Conservation (phyloP, 1,140 invertebrate species). For the Globodera ellingtonae region DNA sequence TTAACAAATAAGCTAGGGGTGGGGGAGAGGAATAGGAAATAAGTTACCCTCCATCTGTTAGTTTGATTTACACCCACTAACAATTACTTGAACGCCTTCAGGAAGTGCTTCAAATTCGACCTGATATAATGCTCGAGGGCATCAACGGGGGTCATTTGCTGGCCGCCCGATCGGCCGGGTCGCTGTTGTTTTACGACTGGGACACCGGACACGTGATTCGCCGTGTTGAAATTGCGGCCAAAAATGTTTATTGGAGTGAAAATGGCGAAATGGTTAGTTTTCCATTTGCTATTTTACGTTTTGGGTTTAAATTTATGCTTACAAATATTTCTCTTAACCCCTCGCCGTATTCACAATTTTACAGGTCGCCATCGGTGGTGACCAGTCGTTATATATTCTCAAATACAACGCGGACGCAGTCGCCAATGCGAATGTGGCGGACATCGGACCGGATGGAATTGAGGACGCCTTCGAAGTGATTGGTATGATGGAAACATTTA, state of each 20-base stretch:
- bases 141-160: conserved; percentile 94
- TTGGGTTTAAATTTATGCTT: no score
- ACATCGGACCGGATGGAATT: conserved; percentile 86
- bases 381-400: conserved; percentile 93
- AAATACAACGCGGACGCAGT: conserved; percentile 79
- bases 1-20: no score
- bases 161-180: conserved; percentile 88
- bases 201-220: conserved; percentile 86
- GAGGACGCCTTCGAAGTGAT: conserved; percentile 92
- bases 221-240: conserved; percentile 91
- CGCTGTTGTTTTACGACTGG: conserved; percentile 96
- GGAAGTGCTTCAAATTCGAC: conserved; percentile 51
- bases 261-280: conserved; percentile 77
- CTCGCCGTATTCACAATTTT: no score
- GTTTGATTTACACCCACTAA: background rate
- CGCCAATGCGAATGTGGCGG: conserved; percentile 75
- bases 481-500: conserved; percentile 36
- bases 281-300: background rate
- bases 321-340: no score
- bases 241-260: conserved; percentile 93
- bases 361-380: conserved; percentile 82
- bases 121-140: conserved; percentile 68
- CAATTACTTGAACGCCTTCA: background rate
- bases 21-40: no score
- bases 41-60: background rate